Evolutionary conservation across 1,140 invertebrate genomes (phyloP), one percentile per base, ranked within the genome.

Genomic region (Bombus pyrosoma): DNA sequence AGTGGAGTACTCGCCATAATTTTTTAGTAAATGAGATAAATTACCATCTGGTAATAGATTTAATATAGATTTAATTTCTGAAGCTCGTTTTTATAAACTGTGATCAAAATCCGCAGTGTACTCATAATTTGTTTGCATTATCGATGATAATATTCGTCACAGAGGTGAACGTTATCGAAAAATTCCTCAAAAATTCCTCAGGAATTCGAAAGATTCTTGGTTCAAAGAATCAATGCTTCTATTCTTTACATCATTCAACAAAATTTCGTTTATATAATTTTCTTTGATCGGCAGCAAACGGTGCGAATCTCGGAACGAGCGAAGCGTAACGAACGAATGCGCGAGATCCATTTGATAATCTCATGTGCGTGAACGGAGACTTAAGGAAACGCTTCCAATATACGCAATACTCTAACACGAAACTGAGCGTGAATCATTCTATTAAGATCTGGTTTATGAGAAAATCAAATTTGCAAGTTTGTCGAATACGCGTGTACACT

Each of bases 291-390:
- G 47, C 47, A 53, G 47, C 47, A 18, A 53, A 53, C 47, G 47
- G 47, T 53, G 47, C 47, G 77, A 76, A 62, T 76, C 53, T 57
- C 39, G 57, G 25, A 69, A 57, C 41, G 78, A 80, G 53, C 66
- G 4, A 37, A 80, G 78, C 78, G 66, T 66, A 80, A 80, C 78
- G 43, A 53, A 80, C 69, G 15, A 80, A 80, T 68, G 43, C 66
- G 78, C 43, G 34, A 39, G 66, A 80, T 80, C 41, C 9, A 8
- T 10, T 28, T 25, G 68, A 69, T 69, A 69, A 69, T 69, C 37
- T 71, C 37, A 25, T n/a, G 37, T 80, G 64, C 43, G 32, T 68
- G 66, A 47, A 62, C 68, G 34, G 78, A 80, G 69, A 80, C 47
- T 53, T 53, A 53, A 53, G 47, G 47, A 53, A 53, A 53, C 47